These are phyloP conservation scores for Pelusios castaneus DNA, from an alignment of 2,113 vertebrate genomes.

Conservation along the genomic window DNA sequence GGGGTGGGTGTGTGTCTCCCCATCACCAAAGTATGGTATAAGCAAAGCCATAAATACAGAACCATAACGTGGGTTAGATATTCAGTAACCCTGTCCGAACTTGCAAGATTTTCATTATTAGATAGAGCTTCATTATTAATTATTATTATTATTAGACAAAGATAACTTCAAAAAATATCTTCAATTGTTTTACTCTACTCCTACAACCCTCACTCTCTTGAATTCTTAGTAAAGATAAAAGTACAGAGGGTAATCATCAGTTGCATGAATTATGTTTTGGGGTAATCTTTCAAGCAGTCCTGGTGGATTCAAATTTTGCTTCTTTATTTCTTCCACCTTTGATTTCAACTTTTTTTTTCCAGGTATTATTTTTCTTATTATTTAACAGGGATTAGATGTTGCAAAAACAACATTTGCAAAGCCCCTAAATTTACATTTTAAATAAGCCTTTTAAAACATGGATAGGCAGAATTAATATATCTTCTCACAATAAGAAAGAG, in stretches of 20 bases:
- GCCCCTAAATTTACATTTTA: not conserved
- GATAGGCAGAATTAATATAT: not conserved
- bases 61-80: fast-evolving
- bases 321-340: not conserved
- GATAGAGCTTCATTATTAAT: too few species aligned
- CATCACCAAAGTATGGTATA: too few species aligned
- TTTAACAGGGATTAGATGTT: not conserved
- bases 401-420: not conserved
- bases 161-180: not conserved
- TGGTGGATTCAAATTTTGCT: not conserved
- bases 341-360: not conserved
- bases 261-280: not conserved
- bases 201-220: fast-evolving
- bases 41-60: not conserved
- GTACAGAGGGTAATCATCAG: not conserved
- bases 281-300: not conserved
- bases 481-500: too few species aligned
- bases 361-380: not conserved
- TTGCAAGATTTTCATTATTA: not conserved
- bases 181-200: not conserved
- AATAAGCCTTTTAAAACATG: not conserved
- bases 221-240: not conserved
- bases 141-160: not conserved
- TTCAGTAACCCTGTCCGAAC: not conserved
- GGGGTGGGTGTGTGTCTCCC: fast-evolving